Percentiles rank a stretch among this genome's conserved stretches.
phyloP scores from a whole-genome alignment of 2,113 vertebrate genomes.

The Baryphthengus martii region DNA sequence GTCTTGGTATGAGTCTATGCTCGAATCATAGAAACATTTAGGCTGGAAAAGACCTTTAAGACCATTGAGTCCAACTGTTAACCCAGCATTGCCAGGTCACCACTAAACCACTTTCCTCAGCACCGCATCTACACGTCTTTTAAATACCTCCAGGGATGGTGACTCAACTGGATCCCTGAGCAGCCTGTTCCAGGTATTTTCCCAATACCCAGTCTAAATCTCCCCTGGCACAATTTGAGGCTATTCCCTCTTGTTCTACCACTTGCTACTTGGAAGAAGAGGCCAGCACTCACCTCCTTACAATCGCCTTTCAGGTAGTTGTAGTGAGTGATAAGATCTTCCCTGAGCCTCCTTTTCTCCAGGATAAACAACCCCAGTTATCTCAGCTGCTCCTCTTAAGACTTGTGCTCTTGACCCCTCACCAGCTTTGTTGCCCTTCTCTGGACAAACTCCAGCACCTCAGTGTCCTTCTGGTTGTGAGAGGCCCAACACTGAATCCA shows the following conservation, averaged over 20 bases:
- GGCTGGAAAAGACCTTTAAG: background rate
- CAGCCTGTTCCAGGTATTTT: background rate
- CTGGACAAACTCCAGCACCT: background rate
- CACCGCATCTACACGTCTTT: background rate
- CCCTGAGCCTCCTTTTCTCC: background rate
- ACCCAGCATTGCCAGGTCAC: background rate
- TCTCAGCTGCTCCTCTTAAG: background rate
- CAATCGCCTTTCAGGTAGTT: background rate
- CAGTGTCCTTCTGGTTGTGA: background rate
- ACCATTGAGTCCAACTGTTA: background rate
- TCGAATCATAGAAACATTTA: background rate
- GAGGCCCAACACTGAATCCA: background rate
- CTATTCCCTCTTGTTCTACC: background rate
- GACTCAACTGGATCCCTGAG: background rate
- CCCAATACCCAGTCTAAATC: background rate
- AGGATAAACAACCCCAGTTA: background rate
- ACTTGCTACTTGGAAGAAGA: background rate
- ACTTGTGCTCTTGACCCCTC: background rate
- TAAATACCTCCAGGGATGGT: background rate
- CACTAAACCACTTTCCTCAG: background rate
- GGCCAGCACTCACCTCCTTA: background rate
- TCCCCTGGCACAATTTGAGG: background rate
- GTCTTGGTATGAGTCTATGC: background rate
- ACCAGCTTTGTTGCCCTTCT: background rate
- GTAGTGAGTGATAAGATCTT: no score